A percentile compares a stretch with the other conserved stretches of the same genome.
These are phyloP conservation scores for Conus canariensis DNA, from an alignment of 2,888 invertebrate species.

Conservation along the genomic window DNA sequence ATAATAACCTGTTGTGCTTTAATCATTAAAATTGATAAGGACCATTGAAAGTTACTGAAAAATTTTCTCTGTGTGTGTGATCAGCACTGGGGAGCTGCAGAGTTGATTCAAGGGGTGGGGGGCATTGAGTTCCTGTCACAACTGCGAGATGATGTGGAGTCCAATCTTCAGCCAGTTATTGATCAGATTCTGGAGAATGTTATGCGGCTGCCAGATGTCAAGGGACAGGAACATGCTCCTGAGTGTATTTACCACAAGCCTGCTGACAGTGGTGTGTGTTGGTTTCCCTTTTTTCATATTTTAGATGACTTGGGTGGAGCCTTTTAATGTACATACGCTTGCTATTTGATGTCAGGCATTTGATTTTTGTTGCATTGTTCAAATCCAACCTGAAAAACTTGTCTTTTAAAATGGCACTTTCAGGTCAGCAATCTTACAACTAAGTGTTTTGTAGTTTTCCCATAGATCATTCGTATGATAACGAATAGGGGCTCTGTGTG, in stretches of 20 bases:
- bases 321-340: too few relatives aligned
- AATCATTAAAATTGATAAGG: too few relatives aligned
- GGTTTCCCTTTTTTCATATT: not conserved
- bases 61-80: constrained; percentile 1
- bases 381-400: not conserved
- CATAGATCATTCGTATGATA: too few relatives aligned
- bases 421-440: too few relatives aligned
- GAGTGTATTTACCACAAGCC: constrained; percentile 74
- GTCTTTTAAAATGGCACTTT: too few relatives aligned
- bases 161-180: constrained; percentile 66
- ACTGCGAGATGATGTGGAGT: constrained; percentile 67
- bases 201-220: constrained; percentile 72
- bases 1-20: too few relatives aligned
- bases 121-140: constrained; percentile 76
- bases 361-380: not conserved
- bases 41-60: too few relatives aligned
- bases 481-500: too few relatives aligned
- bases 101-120: constrained; percentile 73
- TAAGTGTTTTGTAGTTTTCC: too few relatives aligned
- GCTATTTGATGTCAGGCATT: too few relatives aligned
- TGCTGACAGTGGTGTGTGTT: constrained; percentile 56
- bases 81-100: constrained; percentile 74
- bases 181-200: constrained; percentile 74
- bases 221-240: constrained; percentile 59
- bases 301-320: not conserved